Evolutionary conservation across 64 coral and sea anemone species (phyloP), one percentile per base, ranked within the genome.

Genomic region (Montipora efflorescens): DNA sequence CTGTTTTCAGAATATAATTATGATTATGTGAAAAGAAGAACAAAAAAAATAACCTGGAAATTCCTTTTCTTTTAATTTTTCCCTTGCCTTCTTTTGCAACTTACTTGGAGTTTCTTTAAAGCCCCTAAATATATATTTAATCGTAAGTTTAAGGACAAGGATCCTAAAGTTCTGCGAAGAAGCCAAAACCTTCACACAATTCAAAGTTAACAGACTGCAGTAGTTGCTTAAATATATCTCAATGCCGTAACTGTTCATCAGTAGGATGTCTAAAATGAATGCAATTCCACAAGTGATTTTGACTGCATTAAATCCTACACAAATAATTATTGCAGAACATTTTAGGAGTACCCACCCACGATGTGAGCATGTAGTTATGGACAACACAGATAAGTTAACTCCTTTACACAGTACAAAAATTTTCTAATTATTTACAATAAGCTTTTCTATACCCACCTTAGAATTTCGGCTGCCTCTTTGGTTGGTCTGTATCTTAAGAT

Each of bases 341-440:
- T 64, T 64, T 64, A 64, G 59, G 59, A 64, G 59, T 8, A 64
- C 8, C 4, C 59, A 64, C 59, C 59, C 13, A 64, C 59, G 13
- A 64, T 64, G 59, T 64, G 59, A 64, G 59, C 59, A 64, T 12
- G 13, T 11, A 8, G 59, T 64, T 12, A 64, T 64, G 59, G 59
- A 64, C 59, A 64, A 64, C 59, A 64, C 59, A 64, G 9, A 64
- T 10, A 64, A 64, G 59, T 64, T 74, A 19, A 25, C 71, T 74
- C 71, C 71, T 74, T 74, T 74, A 74, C 71, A 74, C 71, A 74
- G 23, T 74, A 74, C 71, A 4, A 74, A 5, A 74, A 74, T 16
- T 28, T 3, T 74, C 5, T 74, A 74, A 74, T 43, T 64, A 74
- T 74, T 74, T 74, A 74, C 71, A 74, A 74, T 74, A 74, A 74